Base-by-base conservation (phyloP, 2,113 vertebrate species). In the Perca flavescens region DNA sequence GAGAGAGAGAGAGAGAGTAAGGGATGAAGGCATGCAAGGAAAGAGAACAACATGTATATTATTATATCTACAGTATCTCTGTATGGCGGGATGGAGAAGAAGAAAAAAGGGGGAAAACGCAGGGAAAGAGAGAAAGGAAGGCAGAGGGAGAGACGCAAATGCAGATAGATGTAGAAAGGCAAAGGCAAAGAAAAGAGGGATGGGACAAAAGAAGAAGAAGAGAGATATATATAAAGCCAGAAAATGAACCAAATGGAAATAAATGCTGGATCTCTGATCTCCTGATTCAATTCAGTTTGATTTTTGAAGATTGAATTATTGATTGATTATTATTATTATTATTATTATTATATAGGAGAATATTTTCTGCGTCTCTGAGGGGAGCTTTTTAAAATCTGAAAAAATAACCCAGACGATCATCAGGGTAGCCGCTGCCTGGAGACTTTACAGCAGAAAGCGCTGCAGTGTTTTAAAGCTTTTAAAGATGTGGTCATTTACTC, bases 1-100 rank as follows among this genome's bases (percentile, higher is more conserved):
- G 40, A 43, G 40, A 11, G 40, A 43, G 73, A 31, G 77, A 72
- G 47, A 60, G 47, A 43, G 56, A 64, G 54, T 21, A 9, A 65
- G 66, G 22, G 53, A 77, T 61, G 63, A 60, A 28, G 66, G 16
- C 60, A 86, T 11, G 25, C 57, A 2, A 56, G 61, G 56, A 86
- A 11, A n/a, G 66, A 72, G 49, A 50, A 62, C 10, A 62, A 73
- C 15, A 47, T 52, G 8, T 21, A 28, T 8, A 22, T 72, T 19
- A 14, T 34, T 17, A n/a, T 11, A 22, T 31, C 4, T 50, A 16
- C 19, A 13, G 34, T 43, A 11, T 34, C 5, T 54, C 16, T 77
- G 34, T 8, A 9, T 3, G 61, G 17, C 6, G 16, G n/a, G 31
- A 3, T 2, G 56, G 47, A 16, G 47, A 15, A 5, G 47, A 15